Conservation (phyloP, 2,797 vertebrate genomes). For the Enteromius trimaculatus region DNA sequence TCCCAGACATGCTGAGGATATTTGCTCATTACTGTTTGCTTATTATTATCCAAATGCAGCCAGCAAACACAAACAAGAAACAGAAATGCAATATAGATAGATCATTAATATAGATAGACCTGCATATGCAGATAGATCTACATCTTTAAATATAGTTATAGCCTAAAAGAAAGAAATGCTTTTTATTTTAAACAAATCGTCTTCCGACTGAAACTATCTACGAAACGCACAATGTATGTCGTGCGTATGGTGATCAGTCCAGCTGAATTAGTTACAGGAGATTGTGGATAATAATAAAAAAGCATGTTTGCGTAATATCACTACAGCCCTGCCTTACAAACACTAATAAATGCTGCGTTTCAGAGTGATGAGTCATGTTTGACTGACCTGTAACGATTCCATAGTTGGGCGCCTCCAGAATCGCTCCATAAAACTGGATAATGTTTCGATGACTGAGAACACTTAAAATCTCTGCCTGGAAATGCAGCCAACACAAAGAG, state of each 20-base stretch:
- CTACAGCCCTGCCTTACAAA: background rate
- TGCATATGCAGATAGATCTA: too few species aligned
- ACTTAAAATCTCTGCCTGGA: constrained; percentile 96
- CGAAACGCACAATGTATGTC: background rate
- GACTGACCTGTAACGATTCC: constrained; percentile 95
- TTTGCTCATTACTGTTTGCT: constrained; percentile 23
- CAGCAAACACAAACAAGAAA: background rate
- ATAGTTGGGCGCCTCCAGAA: constrained; percentile 95
- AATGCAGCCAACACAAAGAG: constrained; percentile 24
- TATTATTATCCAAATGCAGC: constrained; percentile 25
- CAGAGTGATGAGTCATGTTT: background rate
- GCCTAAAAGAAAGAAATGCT: background rate
- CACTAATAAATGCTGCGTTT: background rate
- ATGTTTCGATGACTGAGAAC: constrained; percentile 98
- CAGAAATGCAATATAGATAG: background rate
- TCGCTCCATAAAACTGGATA: constrained; percentile 97
- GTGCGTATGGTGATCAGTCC: background rate
- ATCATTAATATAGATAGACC: too few species aligned
- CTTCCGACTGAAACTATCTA: background rate
- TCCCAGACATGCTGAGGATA: background rate
- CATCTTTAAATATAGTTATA: too few species aligned
- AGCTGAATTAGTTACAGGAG: background rate
- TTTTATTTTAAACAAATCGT: background rate
- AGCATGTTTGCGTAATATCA: background rate
- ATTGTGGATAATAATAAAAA: background rate